Evolutionary conservation across 2,888 invertebrate species (phyloP).

Genomic region (Drosophila longiperda): DNA sequence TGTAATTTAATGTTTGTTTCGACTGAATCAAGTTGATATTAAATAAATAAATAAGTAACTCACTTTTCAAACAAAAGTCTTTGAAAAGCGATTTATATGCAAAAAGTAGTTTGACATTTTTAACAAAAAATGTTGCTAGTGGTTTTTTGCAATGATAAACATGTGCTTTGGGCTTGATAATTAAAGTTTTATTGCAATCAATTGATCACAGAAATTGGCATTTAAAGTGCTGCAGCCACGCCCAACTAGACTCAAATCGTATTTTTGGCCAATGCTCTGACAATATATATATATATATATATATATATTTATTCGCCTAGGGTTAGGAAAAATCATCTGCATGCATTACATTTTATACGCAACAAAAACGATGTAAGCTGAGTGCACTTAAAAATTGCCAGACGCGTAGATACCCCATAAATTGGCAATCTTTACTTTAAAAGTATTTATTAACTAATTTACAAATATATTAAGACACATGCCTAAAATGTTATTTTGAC

Average conservation of each 20-base stretch:
- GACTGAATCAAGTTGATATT: not conserved
- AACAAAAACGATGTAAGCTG: conserved; percentile 10
- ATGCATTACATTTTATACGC: conserved; percentile 49
- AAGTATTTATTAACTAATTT: not conserved
- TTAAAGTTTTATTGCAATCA: conserved; percentile 34
- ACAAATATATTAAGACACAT: not conserved
- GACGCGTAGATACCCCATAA: conserved; percentile 13
- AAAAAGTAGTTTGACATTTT: not conserved
- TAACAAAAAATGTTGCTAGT: not conserved
- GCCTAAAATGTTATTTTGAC: not conserved
- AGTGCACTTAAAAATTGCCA: not conserved
- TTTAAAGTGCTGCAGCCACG: conserved; percentile 23
- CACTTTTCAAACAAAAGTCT: not conserved
- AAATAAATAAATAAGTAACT: not conserved
- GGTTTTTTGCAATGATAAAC: conserved; percentile 3
- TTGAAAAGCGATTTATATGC: not conserved
- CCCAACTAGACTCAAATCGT: not conserved
- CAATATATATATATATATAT: conserved; percentile 33
- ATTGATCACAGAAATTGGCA: conserved; percentile 37
- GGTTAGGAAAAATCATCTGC: conserved; percentile 37
- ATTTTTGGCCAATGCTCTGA: conserved; percentile 55
- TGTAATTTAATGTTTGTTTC: not conserved
- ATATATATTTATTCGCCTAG: conserved; percentile 48
- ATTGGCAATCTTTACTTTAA: too few relatives aligned
- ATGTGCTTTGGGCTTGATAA: conserved; percentile 9